A percentile compares a stretch with the other conserved stretches of the same genome.
phyloP scores from a whole-genome alignment of 2,113 vertebrate species.

The Ptilorrhoa leucosticta region DNA sequence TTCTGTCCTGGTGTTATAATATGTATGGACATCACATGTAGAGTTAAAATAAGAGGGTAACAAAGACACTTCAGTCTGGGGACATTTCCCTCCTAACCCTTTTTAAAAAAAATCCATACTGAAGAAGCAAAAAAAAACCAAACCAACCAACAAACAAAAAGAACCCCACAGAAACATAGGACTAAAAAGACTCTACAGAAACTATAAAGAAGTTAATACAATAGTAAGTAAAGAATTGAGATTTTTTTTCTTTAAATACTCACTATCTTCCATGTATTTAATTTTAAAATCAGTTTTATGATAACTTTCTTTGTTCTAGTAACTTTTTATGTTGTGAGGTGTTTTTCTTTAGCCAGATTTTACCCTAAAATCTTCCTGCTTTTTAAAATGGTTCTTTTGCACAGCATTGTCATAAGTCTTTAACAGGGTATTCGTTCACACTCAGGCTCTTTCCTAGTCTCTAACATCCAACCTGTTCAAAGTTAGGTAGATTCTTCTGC shows the following conservation, averaged over 20 bases:
- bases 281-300: background rate
- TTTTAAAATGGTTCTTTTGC: background rate
- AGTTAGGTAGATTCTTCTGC: background rate
- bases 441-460: background rate
- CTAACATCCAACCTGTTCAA: background rate
- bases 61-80: background rate
- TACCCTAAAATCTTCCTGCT: background rate
- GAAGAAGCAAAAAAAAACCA: rapidly evolving
- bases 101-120: background rate
- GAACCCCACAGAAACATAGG: background rate
- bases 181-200: background rate
- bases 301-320: background rate
- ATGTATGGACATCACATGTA: background rate
- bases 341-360: background rate
- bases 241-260: background rate
- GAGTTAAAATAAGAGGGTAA: background rate
- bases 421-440: background rate
- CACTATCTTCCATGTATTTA: background rate
- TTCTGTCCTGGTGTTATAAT: background rate
- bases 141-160: background rate
- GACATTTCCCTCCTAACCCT: background rate
- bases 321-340: background rate
- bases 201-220: background rate
- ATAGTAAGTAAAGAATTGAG: background rate
- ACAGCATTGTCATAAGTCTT: background rate